Conservation (phyloP, 2,888 invertebrate genomes). For the Drosophila rubida region DNA sequence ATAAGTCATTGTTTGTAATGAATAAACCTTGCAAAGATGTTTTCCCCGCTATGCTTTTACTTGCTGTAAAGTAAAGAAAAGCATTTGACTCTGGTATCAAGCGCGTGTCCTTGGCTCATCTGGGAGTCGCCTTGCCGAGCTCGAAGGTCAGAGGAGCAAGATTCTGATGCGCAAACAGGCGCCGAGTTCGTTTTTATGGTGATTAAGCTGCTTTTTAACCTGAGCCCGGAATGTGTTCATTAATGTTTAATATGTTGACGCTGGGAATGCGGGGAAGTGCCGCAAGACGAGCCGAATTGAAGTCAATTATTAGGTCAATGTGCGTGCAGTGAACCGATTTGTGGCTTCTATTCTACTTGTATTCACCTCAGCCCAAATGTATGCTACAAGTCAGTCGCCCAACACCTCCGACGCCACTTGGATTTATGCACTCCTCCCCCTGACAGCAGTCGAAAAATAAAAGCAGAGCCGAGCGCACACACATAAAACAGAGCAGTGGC, state of each 20-base stretch:
- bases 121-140: neutral
- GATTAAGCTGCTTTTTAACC: slow-evolving; percentile 7
- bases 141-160: neutral
- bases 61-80: neutral
- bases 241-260: slow-evolving; percentile 16
- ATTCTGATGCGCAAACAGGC: neutral
- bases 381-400: slow-evolving; percentile 59
- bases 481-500: slow-evolving; percentile 26
- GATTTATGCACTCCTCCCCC: slow-evolving; percentile 32
- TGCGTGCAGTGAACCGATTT: slow-evolving; percentile 63
- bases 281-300: slow-evolving; percentile 19
- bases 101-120: neutral
- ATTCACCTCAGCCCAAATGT: slow-evolving; percentile 48
- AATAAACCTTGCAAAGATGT: no score
- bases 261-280: neutral
- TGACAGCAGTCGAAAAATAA: slow-evolving; percentile 5
- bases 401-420: slow-evolving; percentile 25
- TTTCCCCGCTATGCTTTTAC: neutral
- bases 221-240: neutral
- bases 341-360: slow-evolving; percentile 33
- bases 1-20: neutral
- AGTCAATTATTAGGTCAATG: slow-evolving; percentile 72
- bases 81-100: neutral
- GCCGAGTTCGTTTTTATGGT: neutral
- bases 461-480: neutral